Evolutionary conservation across 37 sponge, comb jelly and placozoan species (phyloP).

Genomic region (Tethya wilhelma): DNA sequence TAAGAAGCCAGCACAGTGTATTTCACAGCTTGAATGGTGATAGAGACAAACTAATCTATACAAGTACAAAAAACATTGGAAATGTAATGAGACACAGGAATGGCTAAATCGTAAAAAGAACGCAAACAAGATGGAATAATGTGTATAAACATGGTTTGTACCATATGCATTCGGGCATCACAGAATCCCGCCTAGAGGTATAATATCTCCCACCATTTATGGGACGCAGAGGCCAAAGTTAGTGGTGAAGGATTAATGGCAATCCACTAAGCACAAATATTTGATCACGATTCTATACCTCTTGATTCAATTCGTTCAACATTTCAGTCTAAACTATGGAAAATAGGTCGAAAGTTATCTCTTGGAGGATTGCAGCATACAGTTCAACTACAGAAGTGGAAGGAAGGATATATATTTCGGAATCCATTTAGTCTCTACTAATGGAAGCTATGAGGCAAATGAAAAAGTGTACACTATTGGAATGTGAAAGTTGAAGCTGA

Average conservation of each 20-base stretch:
- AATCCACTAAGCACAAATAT: slow-evolving; percentile 3
- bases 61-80: too few relatives aligned
- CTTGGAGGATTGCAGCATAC: neutral
- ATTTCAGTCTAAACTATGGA: slow-evolving; percentile 20
- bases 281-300: slow-evolving; percentile 4
- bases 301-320: neutral
- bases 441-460: slow-evolving; percentile 1
- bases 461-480: neutral
- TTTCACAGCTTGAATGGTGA: too few relatives aligned
- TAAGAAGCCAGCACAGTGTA: too few relatives aligned
- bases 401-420: too few relatives aligned
- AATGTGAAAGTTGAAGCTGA: neutral
- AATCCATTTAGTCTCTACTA: neutral
- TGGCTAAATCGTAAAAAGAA: too few relatives aligned
- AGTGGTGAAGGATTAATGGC: neutral
- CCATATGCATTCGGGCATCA: too few relatives aligned
- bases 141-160: too few relatives aligned
- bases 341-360: slow-evolving; percentile 5
- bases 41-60: too few relatives aligned
- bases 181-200: too few relatives aligned
- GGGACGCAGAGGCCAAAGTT: neutral
- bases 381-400: neutral
- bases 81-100: too few relatives aligned
- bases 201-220: too few relatives aligned
- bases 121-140: too few relatives aligned